Percentiles rank a stretch among this genome's conserved stretches.
These are phyloP conservation scores for Cricetomys ansorgei DNA, from an alignment of 2,113 vertebrate genomes.

Conservation along the genomic window DNA sequence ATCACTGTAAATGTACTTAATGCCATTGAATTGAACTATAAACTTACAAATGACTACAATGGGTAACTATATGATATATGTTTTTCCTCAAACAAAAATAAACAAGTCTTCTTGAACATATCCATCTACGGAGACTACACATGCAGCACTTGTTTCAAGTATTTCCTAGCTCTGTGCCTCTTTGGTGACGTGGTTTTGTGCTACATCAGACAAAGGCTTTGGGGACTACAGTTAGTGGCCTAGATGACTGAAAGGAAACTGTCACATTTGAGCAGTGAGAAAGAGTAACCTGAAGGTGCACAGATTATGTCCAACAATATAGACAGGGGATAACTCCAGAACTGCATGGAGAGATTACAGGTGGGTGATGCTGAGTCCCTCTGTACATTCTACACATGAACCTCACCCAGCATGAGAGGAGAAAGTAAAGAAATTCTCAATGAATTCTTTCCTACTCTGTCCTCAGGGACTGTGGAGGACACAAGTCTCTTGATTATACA, in stretches of 20 bases:
- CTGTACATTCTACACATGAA: not conserved
- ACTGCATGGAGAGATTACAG: not conserved
- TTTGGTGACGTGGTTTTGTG: not conserved
- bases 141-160: not conserved
- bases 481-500: not conserved
- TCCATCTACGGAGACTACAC: not conserved
- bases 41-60: not conserved
- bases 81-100: not conserved
- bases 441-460: not conserved
- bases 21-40: not conserved
- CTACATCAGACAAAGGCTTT: not conserved
- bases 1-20: not conserved
- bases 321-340: no score
- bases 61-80: not conserved
- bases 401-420: not conserved
- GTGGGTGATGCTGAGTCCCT: no score
- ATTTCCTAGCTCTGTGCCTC: fast-evolving
- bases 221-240: not conserved
- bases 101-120: no score
- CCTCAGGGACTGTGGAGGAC: not conserved
- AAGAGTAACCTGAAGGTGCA: not conserved
- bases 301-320: no score
- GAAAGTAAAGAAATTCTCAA: not conserved
- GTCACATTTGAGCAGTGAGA: not conserved
- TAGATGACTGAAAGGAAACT: not conserved